A percentile compares a stretch with the other conserved stretches of the same genome.
phyloP scores from a whole-genome alignment of 2,113 vertebrate genomes.

The Sciurus niger region DNA sequence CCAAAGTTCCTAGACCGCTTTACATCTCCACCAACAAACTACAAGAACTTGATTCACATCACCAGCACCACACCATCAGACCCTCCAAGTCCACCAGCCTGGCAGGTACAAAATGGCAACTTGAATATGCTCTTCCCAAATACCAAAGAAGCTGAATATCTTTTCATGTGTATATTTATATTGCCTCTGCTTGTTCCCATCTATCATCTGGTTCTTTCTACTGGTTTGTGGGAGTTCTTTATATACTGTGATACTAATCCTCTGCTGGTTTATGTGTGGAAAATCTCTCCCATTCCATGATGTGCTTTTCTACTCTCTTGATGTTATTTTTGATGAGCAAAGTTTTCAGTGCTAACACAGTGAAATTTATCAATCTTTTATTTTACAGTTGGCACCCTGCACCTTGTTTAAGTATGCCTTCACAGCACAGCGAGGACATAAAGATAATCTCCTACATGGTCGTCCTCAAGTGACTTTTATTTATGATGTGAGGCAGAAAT shows the following conservation, averaged over 20 bases:
- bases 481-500: conserved; percentile 76
- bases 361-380: background rate
- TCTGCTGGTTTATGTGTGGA: background rate
- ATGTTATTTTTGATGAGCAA: background rate
- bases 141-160: no score
- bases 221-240: background rate
- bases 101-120: no score
- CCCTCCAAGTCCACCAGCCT: background rate
- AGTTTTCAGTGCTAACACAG: background rate
- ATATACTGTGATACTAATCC: background rate
- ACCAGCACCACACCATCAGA: background rate
- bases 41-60: no score
- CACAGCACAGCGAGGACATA: background rate
- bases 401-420: conserved; percentile 23
- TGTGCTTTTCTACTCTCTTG: background rate
- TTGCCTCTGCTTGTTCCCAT: background rate
- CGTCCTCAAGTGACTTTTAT: conserved; percentile 73
- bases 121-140: background rate
- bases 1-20: background rate
- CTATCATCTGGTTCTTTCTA: rapidly evolving
- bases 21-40: background rate
- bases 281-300: background rate
- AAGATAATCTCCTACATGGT: background rate
- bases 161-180: background rate
- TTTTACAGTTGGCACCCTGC: rapidly evolving